Conservation (phyloP, 2,888 invertebrate genomes). For the Philaethria dido region DNA sequence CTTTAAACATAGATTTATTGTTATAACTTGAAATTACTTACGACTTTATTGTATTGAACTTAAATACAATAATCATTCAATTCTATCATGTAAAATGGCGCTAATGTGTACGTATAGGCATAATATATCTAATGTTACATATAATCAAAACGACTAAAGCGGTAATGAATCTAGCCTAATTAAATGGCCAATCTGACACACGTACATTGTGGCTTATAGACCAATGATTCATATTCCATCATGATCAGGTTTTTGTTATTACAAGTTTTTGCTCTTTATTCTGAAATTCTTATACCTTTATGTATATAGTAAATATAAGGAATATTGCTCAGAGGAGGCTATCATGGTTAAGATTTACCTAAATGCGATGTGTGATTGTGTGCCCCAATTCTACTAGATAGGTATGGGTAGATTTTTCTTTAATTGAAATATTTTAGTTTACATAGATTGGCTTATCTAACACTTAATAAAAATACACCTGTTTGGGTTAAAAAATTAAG, state of each 20-base stretch:
- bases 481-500: no score
- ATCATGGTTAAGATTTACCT: background rate
- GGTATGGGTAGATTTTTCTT: no score
- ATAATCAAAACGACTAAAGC: background rate
- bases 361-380: no score
- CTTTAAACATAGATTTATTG: background rate
- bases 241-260: background rate
- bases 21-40: background rate
- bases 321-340: background rate
- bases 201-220: background rate
- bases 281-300: background rate
- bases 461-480: no score
- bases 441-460: no score
- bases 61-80: background rate
- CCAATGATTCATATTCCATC: conserved; percentile 16
- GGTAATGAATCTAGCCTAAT: background rate
- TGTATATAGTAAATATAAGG: no score
- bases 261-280: background rate
- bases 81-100: no score
- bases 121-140: no score
- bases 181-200: conserved; percentile 9
- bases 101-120: background rate
- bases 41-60: background rate
- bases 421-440: no score
- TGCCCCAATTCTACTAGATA: no score